These are phyloP conservation scores for Phortica variegata DNA, from an alignment of 1,140 invertebrate species.

Conservation along the genomic window DNA sequence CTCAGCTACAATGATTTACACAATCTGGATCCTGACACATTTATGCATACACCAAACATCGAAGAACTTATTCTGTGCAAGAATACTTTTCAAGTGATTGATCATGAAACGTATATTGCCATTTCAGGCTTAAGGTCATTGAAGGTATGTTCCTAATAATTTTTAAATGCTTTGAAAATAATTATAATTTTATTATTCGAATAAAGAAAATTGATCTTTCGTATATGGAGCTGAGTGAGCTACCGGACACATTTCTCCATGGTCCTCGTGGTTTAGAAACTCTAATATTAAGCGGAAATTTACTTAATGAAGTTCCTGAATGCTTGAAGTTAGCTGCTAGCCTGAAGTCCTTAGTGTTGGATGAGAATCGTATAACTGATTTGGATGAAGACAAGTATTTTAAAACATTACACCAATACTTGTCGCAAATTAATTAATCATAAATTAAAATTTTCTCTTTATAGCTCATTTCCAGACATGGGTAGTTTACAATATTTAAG, in stretches of 20 bases:
- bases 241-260: slow-evolving; percentile 68
- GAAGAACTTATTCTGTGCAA: slow-evolving; percentile 66
- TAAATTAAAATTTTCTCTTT: slow-evolving; percentile 27
- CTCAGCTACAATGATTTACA: slow-evolving; percentile 69
- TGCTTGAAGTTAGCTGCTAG: slow-evolving; percentile 63
- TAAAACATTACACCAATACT: background rate
- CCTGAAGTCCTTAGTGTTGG: slow-evolving; percentile 65
- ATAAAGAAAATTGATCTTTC: slow-evolving; percentile 68
- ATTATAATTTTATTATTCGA: slow-evolving; percentile 16
- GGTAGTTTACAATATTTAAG: slow-evolving; percentile 64
- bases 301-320: slow-evolving; percentile 63
- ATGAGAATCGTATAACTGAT: slow-evolving; percentile 67
- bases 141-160: slow-evolving; percentile 59
- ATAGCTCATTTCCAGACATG: slow-evolving; percentile 65
- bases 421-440: background rate
- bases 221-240: slow-evolving; percentile 62
- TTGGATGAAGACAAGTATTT: slow-evolving; percentile 57
- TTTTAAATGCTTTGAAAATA: background rate
- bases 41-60: slow-evolving; percentile 68
- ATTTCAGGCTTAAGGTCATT: slow-evolving; percentile 65
- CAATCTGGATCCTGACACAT: slow-evolving; percentile 67
- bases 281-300: slow-evolving; percentile 71
- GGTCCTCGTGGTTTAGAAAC: slow-evolving; percentile 64
- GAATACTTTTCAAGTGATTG: slow-evolving; percentile 68
- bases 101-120: slow-evolving; percentile 63